These are phyloP conservation scores for Pharmacophagus antenor DNA, from an alignment of 2,888 invertebrate species.

Conservation along the genomic window DNA sequence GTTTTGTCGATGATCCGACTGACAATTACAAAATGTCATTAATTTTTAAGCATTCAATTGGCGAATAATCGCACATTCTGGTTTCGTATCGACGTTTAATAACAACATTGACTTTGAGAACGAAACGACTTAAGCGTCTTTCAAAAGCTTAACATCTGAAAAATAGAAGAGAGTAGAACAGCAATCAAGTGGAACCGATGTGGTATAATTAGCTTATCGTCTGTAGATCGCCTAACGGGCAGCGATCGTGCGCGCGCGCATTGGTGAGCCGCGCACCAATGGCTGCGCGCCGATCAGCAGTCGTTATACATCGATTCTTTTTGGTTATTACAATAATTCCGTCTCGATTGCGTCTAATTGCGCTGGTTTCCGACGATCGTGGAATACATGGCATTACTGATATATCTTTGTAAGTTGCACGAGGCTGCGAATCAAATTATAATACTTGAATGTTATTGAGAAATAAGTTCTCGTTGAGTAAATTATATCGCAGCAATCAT, in stretches of 20 bases:
- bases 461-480: slow-evolving; percentile 55
- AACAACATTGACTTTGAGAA: slow-evolving; percentile 47
- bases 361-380: slow-evolving; percentile 69
- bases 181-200: slow-evolving; percentile 59
- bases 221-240: slow-evolving; percentile 61
- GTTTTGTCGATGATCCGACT: slow-evolving; percentile 55
- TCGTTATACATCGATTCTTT: slow-evolving; percentile 75
- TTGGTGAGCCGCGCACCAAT: slow-evolving; percentile 73
- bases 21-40: slow-evolving; percentile 41
- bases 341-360: slow-evolving; percentile 77
- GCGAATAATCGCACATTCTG: slow-evolving; percentile 52
- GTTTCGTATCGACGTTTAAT: slow-evolving; percentile 57
- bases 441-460: slow-evolving; percentile 48
- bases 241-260: slow-evolving; percentile 66
- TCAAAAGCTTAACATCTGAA: slow-evolving; percentile 63
- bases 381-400: slow-evolving; percentile 61
- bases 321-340: slow-evolving; percentile 80
- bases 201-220: slow-evolving; percentile 75
- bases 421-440: slow-evolving; percentile 43
- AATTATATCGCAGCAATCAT: slow-evolving; percentile 59
- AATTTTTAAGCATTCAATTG: slow-evolving; percentile 52
- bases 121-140: slow-evolving; percentile 43
- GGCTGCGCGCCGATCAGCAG: slow-evolving; percentile 57
- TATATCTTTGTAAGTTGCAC: slow-evolving; percentile 49
- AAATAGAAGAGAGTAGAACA: slow-evolving; percentile 61